Conservation (phyloP, 2,113 vertebrate genomes). For the Meleagris gallopavo region DNA sequence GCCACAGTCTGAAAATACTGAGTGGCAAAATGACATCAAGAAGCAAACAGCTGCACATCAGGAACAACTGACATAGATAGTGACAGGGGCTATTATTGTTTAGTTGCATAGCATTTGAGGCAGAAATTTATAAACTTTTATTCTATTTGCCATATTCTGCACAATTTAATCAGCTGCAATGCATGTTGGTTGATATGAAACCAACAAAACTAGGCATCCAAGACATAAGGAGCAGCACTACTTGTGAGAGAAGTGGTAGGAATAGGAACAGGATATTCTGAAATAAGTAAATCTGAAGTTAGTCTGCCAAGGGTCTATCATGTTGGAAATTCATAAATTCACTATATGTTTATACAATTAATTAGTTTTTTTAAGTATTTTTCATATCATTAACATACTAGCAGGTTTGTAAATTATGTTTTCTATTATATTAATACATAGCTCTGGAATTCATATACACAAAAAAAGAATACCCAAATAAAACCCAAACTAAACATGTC, state of each 20-base stretch:
- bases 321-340: not conserved
- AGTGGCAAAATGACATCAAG: not conserved
- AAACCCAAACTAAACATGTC: not conserved
- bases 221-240: not conserved
- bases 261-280: not conserved
- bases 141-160: not conserved
- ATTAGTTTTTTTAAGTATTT: not conserved
- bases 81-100: not conserved
- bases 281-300: constrained; percentile 3
- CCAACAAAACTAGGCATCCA: not conserved
- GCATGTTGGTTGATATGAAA: not conserved
- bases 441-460: not conserved
- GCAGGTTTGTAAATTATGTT: not conserved
- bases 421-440: not conserved
- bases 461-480: not conserved
- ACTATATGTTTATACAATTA: not conserved
- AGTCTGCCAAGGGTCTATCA: not conserved
- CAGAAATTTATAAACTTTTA: not conserved
- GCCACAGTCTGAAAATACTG: not conserved
- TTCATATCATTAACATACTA: not conserved
- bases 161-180: not conserved
- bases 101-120: not conserved
- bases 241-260: not conserved
- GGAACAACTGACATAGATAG: not conserved
- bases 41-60: not conserved